These are phyloP conservation scores for Pterostichus niger DNA, from an alignment of 2,888 invertebrate species.

Conservation along the genomic window DNA sequence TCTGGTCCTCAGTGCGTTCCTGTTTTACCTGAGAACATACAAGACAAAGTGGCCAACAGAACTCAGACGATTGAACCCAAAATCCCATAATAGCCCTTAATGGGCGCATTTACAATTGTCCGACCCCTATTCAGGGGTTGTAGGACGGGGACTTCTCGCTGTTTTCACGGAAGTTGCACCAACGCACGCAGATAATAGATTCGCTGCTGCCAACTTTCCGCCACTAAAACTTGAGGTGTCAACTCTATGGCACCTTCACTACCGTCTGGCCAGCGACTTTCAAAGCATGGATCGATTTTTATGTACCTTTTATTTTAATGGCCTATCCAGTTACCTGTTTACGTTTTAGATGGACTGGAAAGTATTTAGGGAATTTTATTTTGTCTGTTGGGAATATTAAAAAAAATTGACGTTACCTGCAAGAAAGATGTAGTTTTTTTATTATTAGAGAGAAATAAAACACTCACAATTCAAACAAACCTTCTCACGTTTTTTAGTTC, in stretches of 20 bases:
- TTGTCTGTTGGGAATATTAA: too few species aligned
- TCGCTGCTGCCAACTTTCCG: slow-evolving; percentile 56
- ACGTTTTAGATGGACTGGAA: not conserved
- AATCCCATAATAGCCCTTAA: slow-evolving; percentile 77
- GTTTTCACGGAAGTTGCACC: slow-evolving; percentile 56
- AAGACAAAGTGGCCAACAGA: too few species aligned
- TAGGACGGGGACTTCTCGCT: slow-evolving; percentile 27
- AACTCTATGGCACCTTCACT: slow-evolving; percentile 37
- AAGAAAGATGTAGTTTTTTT: too few species aligned
- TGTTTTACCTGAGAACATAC: too few species aligned
- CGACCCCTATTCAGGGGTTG: slow-evolving; percentile 66
- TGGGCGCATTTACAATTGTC: slow-evolving; percentile 75
- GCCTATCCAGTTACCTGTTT: not conserved
- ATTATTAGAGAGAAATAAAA: too few species aligned
- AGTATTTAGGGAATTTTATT: not conserved
- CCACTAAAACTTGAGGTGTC: slow-evolving; percentile 60
- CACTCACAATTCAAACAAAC: too few species aligned
- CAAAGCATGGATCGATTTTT: slow-evolving; percentile 36
- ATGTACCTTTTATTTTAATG: slow-evolving; percentile 4
- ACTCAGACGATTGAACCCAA: too few species aligned
- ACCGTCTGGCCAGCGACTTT: slow-evolving; percentile 5
- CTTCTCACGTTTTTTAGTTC: too few species aligned
- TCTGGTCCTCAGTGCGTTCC: too few species aligned
- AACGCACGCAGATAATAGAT: slow-evolving; percentile 58
- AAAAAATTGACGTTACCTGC: too few species aligned